phyloP scores from a whole-genome alignment of 1,140 invertebrate genomes.

The Grapholita molesta region DNA sequence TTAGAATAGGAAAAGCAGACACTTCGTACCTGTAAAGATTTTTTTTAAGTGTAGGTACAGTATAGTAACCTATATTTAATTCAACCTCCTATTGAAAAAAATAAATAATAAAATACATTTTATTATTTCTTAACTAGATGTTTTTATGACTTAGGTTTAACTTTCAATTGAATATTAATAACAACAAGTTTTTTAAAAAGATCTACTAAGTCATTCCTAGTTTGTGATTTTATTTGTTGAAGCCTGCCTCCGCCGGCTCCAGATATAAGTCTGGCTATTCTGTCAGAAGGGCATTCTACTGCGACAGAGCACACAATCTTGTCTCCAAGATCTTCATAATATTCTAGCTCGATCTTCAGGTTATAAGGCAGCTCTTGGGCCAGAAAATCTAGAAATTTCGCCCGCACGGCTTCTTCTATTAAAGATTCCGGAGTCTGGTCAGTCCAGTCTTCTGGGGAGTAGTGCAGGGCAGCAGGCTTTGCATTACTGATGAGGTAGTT shows the following conservation, averaged over 20 bases:
- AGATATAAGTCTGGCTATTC: conserved; percentile 81
- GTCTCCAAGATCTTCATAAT: conserved; percentile 81
- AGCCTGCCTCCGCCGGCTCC: conserved; percentile 83
- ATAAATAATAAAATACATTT: no score
- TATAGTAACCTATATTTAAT: no score
- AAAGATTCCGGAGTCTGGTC: conserved; percentile 85
- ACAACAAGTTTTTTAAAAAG: conserved; percentile 59
- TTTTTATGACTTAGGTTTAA: conserved; percentile 35
- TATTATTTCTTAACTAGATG: no score
- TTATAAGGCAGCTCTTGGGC: conserved; percentile 91
- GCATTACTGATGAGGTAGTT: conserved; percentile 85
- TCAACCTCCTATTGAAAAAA: no score
- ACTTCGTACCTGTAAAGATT: no score
- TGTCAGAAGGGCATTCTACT: conserved; percentile 80
- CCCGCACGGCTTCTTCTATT: conserved; percentile 85
- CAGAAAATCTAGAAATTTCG: conserved; percentile 88
- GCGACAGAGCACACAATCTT: conserved; percentile 80
- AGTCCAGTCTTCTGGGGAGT: conserved; percentile 81
- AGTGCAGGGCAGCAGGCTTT: conserved; percentile 83
- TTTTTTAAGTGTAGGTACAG: no score
- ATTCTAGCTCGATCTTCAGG: conserved; percentile 82
- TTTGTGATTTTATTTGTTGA: conserved; percentile 80
- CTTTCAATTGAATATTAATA: conserved; percentile 49
- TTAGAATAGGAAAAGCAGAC: no score
- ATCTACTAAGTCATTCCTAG: conserved; percentile 68